Conservation (phyloP, 37 sponge, comb jelly and placozoan species). For the Agelas oroides region DNA sequence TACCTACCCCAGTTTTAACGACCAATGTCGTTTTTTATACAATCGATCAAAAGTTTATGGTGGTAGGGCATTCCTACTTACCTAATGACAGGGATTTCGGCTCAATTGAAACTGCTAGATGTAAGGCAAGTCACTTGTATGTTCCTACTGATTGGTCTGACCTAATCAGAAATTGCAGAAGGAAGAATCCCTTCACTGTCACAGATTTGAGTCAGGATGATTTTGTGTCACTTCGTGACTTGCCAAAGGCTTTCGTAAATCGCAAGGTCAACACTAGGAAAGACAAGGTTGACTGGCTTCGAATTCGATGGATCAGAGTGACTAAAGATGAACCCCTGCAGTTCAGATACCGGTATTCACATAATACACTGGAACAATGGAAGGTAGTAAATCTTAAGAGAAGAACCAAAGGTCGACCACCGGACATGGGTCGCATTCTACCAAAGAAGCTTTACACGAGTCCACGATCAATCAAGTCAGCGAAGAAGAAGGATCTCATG, state of each 20-base stretch:
- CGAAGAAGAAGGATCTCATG: conserved; percentile 16
- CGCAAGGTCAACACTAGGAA: conserved; percentile 25
- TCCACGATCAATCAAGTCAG: conserved; percentile 6
- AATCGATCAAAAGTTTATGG: conserved; percentile 57
- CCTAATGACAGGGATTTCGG: conserved; percentile 56
- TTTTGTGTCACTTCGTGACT: conserved; percentile 17
- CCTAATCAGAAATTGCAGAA: not conserved
- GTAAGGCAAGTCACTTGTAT: conserved; percentile 9
- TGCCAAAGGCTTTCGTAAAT: conserved; percentile 14
- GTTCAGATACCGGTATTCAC: conserved; percentile 22
- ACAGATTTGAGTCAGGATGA: conserved; percentile 9
- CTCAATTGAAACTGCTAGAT: conserved; percentile 26
- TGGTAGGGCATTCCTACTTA: conserved; percentile 39
- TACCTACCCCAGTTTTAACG: conserved; percentile 30
- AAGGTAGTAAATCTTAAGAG: conserved; percentile 29
- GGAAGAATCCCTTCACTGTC: conserved; percentile 31
- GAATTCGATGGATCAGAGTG: conserved; percentile 29
- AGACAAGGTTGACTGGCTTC: conserved; percentile 45
- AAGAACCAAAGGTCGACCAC: not conserved
- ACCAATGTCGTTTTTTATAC: conserved; percentile 40
- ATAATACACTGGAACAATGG: conserved; percentile 35
- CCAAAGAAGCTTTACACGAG: not conserved
- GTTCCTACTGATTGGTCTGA: conserved; percentile 40
- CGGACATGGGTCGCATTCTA: not conserved
- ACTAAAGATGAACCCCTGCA: conserved; percentile 16